Evolutionary conservation across 1,140 invertebrate species (phyloP).

Genomic region (Brachionus sp.): DNA sequence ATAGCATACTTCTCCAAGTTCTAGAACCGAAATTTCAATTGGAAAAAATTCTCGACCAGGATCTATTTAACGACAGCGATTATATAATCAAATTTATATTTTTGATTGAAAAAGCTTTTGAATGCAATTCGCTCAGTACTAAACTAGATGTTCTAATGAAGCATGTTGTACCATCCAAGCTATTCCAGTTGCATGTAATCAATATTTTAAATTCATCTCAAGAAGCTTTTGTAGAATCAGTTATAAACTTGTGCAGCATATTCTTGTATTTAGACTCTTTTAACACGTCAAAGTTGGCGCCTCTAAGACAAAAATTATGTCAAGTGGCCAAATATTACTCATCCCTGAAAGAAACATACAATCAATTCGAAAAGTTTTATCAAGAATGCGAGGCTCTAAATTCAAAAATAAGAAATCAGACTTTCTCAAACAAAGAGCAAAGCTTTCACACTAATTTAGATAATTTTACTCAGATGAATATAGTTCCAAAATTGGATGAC

Average conservation of each 20-base stretch:
- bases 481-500: slow-evolving; percentile 53
- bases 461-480: slow-evolving; percentile 54
- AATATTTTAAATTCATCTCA: not conserved
- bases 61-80: not conserved
- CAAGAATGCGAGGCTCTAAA: not conserved
- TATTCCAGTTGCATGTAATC: not conserved
- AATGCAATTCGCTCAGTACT: not conserved
- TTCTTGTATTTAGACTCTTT: not conserved
- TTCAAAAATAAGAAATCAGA: not conserved
- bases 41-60: not conserved
- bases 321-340: not conserved
- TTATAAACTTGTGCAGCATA: not conserved
- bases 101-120: slow-evolving; percentile 5
- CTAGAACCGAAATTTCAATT: not conserved
- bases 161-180: not conserved
- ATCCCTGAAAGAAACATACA: not conserved
- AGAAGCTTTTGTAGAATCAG: not conserved
- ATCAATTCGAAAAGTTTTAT: not conserved
- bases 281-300: not conserved
- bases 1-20: not conserved
- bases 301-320: not conserved
- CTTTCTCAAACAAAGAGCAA: not conserved
- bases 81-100: not conserved
- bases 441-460: slow-evolving; percentile 37
- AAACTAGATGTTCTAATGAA: not conserved